These are phyloP conservation scores for Craterocephalus amniculus DNA, from an alignment of 2,797 vertebrate genomes.

Conservation along the genomic window DNA sequence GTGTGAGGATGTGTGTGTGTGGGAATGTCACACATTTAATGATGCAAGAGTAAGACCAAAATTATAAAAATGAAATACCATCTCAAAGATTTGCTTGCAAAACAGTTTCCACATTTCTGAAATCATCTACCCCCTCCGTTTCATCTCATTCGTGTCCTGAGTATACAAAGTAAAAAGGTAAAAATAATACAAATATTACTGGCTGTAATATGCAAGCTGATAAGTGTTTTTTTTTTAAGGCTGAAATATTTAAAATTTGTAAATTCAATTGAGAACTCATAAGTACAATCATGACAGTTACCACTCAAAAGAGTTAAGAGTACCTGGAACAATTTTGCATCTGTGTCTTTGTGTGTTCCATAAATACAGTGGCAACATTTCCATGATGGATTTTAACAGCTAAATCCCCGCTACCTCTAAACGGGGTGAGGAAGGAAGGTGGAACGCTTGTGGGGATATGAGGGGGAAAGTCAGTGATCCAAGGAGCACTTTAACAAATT, in stretches of 20 bases:
- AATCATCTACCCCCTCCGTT: neutral
- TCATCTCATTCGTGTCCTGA: neutral
- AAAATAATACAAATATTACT: neutral
- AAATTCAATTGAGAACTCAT: constrained; percentile 8
- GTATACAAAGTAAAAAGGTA: neutral
- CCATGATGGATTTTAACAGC: constrained; percentile 61
- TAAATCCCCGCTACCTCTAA: constrained; percentile 61
- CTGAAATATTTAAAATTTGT: neutral
- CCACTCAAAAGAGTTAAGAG: constrained; percentile 2
- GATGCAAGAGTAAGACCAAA: constrained; percentile 28
- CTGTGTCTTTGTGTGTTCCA: constrained; percentile 32
- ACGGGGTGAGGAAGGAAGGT: constrained; percentile 60
- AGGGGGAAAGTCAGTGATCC: constrained; percentile 78
- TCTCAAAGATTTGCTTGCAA: neutral
- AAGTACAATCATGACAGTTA: neutral
- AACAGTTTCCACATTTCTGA: neutral
- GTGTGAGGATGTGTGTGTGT: constrained; percentile 26
- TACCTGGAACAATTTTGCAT: constrained; percentile 21
- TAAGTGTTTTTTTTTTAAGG: neutral
- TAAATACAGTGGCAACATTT: constrained; percentile 41
- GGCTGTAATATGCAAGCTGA: too few species aligned
- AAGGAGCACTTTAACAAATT: constrained; percentile 86
- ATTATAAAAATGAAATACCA: constrained; percentile 3
- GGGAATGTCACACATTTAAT: constrained; percentile 26
- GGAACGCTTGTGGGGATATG: constrained; percentile 60